Conservation (phyloP, 2,888 invertebrate genomes). For the Drosophila eohydei region DNA sequence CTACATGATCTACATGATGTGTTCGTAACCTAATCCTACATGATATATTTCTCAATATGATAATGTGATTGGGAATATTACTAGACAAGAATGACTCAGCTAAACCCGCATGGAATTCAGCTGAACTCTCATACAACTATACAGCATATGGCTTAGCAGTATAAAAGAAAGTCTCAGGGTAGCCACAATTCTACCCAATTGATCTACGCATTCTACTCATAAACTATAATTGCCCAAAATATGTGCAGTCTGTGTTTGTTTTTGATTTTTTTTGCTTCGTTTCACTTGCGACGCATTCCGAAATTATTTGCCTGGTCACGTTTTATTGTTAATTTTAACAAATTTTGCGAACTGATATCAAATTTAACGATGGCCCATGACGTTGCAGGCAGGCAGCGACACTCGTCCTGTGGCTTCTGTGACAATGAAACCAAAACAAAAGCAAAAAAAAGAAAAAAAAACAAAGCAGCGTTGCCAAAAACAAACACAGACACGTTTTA, state of each 20-base stretch:
- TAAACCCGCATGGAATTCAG: not conserved
- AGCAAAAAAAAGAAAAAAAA: slow-evolving; percentile 13
- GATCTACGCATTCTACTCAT: not conserved
- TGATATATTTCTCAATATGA: too few species aligned
- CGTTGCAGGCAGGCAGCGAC: slow-evolving; percentile 44
- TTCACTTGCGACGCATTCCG: slow-evolving; percentile 40
- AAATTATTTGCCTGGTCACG: slow-evolving; percentile 75
- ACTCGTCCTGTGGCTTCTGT: slow-evolving; percentile 23
- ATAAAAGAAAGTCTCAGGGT: not conserved
- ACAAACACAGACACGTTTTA: slow-evolving; percentile 30
- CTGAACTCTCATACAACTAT: not conserved
- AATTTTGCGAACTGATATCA: slow-evolving; percentile 70
- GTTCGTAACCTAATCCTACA: too few species aligned
- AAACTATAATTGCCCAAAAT: slow-evolving; percentile 8
- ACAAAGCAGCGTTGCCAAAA: slow-evolving; percentile 7
- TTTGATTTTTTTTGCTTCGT: slow-evolving; percentile 5
- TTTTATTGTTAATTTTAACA: slow-evolving; percentile 78
- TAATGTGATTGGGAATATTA: too few species aligned
- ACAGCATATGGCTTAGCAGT: not conserved
- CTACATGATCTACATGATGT: too few species aligned
- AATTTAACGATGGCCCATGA: slow-evolving; percentile 65
- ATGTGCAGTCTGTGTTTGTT: slow-evolving; percentile 1
- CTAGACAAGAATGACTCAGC: not conserved
- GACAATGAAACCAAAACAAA: slow-evolving; percentile 28
- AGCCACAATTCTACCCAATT: not conserved